A percentile compares a stretch with the other conserved stretches of the same genome.
Evolutionary conservation across 2,888 invertebrate species (phyloP).

Genomic region (Nomada lathburiana): DNA sequence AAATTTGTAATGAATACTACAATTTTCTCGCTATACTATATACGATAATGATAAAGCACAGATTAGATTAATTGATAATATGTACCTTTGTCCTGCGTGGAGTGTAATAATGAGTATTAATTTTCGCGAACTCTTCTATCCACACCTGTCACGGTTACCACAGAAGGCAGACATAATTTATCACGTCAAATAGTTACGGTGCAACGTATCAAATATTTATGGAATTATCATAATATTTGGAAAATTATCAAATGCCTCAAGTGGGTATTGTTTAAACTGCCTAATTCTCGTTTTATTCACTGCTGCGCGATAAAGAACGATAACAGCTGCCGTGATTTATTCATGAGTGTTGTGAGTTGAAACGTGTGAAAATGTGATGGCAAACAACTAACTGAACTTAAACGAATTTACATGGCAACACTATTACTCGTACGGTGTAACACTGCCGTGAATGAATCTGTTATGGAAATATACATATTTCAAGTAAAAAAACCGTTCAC

Average conservation of each 20-base stretch:
- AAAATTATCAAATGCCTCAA: too few relatives aligned
- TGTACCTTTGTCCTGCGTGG: conserved; percentile 4
- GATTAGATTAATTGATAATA: conserved; percentile 41
- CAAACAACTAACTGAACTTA: not conserved
- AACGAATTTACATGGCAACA: not conserved
- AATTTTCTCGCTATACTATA: not conserved
- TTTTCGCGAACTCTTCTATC: not conserved
- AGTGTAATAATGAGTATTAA: conserved; percentile 1
- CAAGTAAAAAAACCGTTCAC: not conserved
- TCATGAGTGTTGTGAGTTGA: not conserved
- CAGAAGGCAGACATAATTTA: not conserved
- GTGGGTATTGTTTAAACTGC: too few relatives aligned
- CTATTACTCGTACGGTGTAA: not conserved
- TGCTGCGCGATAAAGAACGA: not conserved
- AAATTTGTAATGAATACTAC: not conserved
- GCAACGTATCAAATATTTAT: not conserved
- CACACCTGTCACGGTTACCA: not conserved
- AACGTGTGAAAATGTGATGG: not conserved
- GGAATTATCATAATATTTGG: not conserved
- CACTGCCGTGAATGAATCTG: too few relatives aligned
- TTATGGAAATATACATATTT: not conserved
- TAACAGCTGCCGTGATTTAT: not conserved
- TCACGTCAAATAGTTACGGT: not conserved
- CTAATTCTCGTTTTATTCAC: not conserved
- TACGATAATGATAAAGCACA: conserved; percentile 4